These are phyloP conservation scores for Zele albiditarsus DNA, from an alignment of 2,888 invertebrate species.

Conservation along the genomic window DNA sequence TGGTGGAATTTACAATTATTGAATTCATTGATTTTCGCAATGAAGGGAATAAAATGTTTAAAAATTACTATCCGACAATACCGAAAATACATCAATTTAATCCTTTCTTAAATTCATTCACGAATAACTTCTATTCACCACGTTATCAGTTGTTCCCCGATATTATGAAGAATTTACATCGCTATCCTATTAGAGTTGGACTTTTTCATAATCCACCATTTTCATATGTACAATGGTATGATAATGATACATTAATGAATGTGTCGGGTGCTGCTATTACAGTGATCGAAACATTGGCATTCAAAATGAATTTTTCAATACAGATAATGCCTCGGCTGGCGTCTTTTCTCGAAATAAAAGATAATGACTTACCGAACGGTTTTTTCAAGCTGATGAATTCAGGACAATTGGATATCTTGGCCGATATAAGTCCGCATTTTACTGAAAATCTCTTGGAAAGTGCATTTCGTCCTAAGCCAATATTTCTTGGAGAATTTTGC, in stretches of 20 bases:
- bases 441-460: constrained; percentile 5
- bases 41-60: background rate
- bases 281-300: constrained; percentile 17
- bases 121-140: constrained; percentile 25
- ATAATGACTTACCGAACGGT: background rate
- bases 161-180: constrained; percentile 50
- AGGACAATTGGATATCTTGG: constrained; percentile 40
- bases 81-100: constrained; percentile 48
- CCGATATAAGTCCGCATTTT: constrained; percentile 32
- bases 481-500: constrained; percentile 39
- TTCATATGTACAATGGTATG: constrained; percentile 21
- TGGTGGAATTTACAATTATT: constrained; percentile 48
- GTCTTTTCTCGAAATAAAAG: background rate
- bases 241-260: background rate
- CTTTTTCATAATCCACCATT: constrained; percentile 32
- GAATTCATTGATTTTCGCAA: constrained; percentile 34
- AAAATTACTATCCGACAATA: background rate
- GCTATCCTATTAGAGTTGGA: constrained; percentile 44
- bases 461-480: constrained; percentile 22
- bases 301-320: constrained; percentile 49
- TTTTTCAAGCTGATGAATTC: constrained; percentile 23
- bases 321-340: constrained; percentile 21
- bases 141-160: constrained; percentile 49
- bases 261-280: constrained; percentile 35
- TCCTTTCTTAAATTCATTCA: constrained; percentile 42